Evolutionary conservation across 2,888 invertebrate species (phyloP), one percentile per base, ranked within the genome.

Genomic region (Nomada ruficornis): DNA sequence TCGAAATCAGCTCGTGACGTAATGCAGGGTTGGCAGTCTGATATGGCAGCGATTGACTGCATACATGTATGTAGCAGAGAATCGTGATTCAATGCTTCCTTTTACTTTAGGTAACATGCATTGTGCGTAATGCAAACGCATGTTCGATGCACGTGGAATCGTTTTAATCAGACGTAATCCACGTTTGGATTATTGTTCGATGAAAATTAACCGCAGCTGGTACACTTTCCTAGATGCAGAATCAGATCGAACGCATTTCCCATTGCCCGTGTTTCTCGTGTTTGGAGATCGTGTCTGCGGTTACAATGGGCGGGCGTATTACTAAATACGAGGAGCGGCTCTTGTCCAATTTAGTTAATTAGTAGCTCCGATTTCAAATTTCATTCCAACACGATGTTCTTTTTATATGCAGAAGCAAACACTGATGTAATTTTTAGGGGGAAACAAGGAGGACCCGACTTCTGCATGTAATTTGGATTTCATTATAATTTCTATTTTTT

Each of bases 121-220:
- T 0, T 47, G 11, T 1, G 13, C 47, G 29, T 7, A 13, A 47
- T 9, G 26, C 26, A 4, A 44, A 11, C 68, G 42, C 26, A 15
- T 18, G n/a, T 36, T 70, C 36, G n/a, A 55, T 50, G n/a, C 3
- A n/a, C 2, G 52, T 13, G 23, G 36, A 10, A 62, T 18, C 50
- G 59, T 54, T 77, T 78, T 67, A 67, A 74, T 75, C 65, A 62
- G 70, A 26, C 57, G 75, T 36, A 74, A 67, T 62, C n/a, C 29
- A 10, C 52, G 15, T 36, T 36, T 18, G 10, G 26, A 52, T 73
- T 18, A 52, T 11, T 18, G 54, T 50, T 62, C 44, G 29, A 77
- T 74, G 36, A 67, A 47, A 74, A 62, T 62, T 78, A 52, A 74
- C 54, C n/a, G 23, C 54, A 47, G 54, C 44, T 59, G 67, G 23